Percentiles rank a stretch among this genome's conserved stretches.
Conservation (phyloP, 2,888 invertebrate genomes). For the Magallana nippona region DNA sequence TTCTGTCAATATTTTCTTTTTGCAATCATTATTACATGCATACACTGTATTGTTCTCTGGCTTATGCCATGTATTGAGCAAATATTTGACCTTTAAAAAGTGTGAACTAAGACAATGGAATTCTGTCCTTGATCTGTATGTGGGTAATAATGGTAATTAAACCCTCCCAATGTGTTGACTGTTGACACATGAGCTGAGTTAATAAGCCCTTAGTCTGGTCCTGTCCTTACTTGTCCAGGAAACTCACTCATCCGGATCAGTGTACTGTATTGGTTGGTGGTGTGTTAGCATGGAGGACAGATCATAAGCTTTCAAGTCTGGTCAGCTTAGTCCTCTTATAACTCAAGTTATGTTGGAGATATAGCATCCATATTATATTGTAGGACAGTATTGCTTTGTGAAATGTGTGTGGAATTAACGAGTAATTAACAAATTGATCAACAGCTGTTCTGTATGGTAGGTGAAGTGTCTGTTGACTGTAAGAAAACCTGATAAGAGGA, state of each 20-base stretch:
- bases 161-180: not conserved
- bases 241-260: constrained; percentile 22
- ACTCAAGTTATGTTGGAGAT: not conserved
- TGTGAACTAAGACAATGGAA: too few relatives aligned
- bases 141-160: not conserved
- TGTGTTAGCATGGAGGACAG: not conserved
- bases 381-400: not conserved
- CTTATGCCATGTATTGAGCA: too few relatives aligned
- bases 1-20: too few relatives aligned
- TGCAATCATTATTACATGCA: too few relatives aligned
- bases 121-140: not conserved
- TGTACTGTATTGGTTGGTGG: not conserved
- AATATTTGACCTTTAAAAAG: too few relatives aligned
- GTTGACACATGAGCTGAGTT: constrained; percentile 20
- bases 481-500: too few relatives aligned
- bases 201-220: not conserved
- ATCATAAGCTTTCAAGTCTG: not conserved
- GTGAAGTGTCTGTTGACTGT: not conserved
- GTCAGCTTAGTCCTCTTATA: not conserved
- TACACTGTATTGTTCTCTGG: too few relatives aligned
- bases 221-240: not conserved
- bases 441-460: constrained; percentile 22
- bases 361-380: not conserved
- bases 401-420: constrained; percentile 14
- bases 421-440: not conserved